Percentiles rank a stretch among this genome's conserved stretches.
Conservation (phyloP, 2,888 invertebrate genomes). For the Dorcus hopei region DNA sequence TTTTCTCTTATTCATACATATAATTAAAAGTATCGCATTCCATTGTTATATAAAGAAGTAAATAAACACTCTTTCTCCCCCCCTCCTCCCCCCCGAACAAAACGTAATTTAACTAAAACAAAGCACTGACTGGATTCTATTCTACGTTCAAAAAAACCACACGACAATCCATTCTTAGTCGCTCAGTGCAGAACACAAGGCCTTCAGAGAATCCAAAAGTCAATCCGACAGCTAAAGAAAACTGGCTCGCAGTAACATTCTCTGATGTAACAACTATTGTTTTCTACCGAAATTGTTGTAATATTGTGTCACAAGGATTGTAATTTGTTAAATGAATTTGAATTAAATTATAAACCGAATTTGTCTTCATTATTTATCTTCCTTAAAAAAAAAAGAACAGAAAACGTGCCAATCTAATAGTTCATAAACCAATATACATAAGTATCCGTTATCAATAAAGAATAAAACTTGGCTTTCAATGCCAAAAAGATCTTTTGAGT, state of each 20-base stretch:
- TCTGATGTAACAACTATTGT: slow-evolving; percentile 36
- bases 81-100: slow-evolving; percentile 7
- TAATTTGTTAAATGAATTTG: slow-evolving; percentile 50
- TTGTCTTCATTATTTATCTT: neutral
- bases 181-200: slow-evolving; percentile 23
- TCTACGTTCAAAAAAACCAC: slow-evolving; percentile 29
- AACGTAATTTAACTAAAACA: slow-evolving; percentile 12
- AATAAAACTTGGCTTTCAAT: too few relatives aligned
- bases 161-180: slow-evolving; percentile 46
- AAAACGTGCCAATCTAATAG: too few relatives aligned
- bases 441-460: too few relatives aligned
- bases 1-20: slow-evolving; percentile 2
- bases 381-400: too few relatives aligned
- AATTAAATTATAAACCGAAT: slow-evolving; percentile 32
- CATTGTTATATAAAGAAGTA: slow-evolving; percentile 26
- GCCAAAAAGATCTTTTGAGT: too few relatives aligned
- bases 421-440: too few relatives aligned
- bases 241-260: neutral
- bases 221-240: neutral
- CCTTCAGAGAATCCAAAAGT: slow-evolving; percentile 9
- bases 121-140: slow-evolving; percentile 21
- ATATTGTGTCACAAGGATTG: slow-evolving; percentile 50
- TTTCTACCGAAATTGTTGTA: slow-evolving; percentile 46
- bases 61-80: neutral
- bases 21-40: slow-evolving; percentile 22